phyloP scores from a whole-genome alignment of 2,797 vertebrate species.

The Ptychadena robeensis region DNA sequence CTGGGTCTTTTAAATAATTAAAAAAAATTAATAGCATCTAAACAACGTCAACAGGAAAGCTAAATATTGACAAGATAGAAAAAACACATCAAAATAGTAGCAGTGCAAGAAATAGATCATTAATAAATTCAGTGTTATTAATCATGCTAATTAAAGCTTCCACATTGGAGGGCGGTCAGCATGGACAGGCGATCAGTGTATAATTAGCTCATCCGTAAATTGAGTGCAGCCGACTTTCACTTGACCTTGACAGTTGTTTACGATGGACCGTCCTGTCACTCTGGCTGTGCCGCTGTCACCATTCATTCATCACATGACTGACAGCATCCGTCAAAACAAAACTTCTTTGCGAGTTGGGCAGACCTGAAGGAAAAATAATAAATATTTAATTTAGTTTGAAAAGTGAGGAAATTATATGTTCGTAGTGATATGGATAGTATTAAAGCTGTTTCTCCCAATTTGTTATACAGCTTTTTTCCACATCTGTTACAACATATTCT shows the following conservation, averaged over 20 bases:
- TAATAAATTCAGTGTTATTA: slow-evolving; percentile 61
- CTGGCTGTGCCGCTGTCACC: slow-evolving; percentile 30
- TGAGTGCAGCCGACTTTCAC: slow-evolving; percentile 52
- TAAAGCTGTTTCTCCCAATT: not conserved
- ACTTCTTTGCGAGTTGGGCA: slow-evolving; percentile 18
- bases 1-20: not conserved
- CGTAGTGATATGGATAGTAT: not conserved
- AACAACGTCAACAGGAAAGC: slow-evolving; percentile 15
- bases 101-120: slow-evolving; percentile 55
- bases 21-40: slow-evolving; percentile 25
- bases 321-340: slow-evolving; percentile 50
- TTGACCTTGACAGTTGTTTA: slow-evolving; percentile 59
- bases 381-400: not conserved
- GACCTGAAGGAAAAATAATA: not conserved
- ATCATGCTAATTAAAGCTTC: slow-evolving; percentile 57
- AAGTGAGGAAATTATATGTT: not conserved
- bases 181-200: slow-evolving; percentile 46
- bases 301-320: slow-evolving; percentile 46
- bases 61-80: slow-evolving; percentile 45
- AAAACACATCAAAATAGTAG: slow-evolving; percentile 52
- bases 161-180: slow-evolving; percentile 42
- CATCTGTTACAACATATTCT: too few relatives aligned
- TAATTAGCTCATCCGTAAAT: slow-evolving; percentile 58
- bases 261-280: slow-evolving; percentile 44
- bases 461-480: too few relatives aligned